Conservation (phyloP, 2,797 vertebrate species). For the Triplophysa bombifrons region DNA sequence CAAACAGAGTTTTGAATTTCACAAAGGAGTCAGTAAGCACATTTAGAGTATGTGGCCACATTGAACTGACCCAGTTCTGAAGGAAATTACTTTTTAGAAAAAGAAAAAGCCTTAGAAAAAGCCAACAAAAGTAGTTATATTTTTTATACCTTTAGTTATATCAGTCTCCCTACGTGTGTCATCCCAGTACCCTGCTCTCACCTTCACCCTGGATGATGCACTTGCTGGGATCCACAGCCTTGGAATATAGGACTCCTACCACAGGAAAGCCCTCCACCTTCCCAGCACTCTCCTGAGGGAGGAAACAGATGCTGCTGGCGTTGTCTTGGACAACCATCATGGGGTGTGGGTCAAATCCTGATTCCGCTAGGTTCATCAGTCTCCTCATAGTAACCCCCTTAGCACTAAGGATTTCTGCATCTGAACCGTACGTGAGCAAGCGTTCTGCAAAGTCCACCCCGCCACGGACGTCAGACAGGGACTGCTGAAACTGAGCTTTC, state of each 20-base stretch:
- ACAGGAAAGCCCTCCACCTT: slow-evolving; percentile 81
- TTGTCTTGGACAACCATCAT: slow-evolving; percentile 62
- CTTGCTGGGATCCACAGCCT: slow-evolving; percentile 76
- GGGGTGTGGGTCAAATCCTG: slow-evolving; percentile 65
- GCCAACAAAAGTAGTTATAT: too few species aligned
- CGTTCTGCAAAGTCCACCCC: slow-evolving; percentile 84
- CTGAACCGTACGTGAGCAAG: slow-evolving; percentile 81
- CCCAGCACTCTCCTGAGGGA: slow-evolving; percentile 78
- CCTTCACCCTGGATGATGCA: slow-evolving; percentile 86
- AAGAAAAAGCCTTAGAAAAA: too few species aligned
- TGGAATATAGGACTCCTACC: slow-evolving; percentile 80
- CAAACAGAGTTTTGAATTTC: not conserved
- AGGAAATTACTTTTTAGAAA: too few species aligned
- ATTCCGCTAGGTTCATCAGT: slow-evolving; percentile 76
- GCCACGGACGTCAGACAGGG: slow-evolving; percentile 79
- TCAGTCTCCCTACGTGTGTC: not conserved
- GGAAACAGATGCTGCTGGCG: slow-evolving; percentile 78
- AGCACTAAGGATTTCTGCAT: slow-evolving; percentile 85
- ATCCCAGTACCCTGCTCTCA: slow-evolving; percentile 63
- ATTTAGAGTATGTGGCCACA: not conserved
- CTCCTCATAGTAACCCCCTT: slow-evolving; percentile 82
- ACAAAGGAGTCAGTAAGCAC: not conserved
- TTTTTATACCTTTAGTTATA: not conserved
- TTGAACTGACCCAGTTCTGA: too few species aligned
- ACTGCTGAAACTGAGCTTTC: slow-evolving; percentile 85